Evolutionary conservation across 2,888 invertebrate species (phyloP).

Genomic region (Eilema sororculum): DNA sequence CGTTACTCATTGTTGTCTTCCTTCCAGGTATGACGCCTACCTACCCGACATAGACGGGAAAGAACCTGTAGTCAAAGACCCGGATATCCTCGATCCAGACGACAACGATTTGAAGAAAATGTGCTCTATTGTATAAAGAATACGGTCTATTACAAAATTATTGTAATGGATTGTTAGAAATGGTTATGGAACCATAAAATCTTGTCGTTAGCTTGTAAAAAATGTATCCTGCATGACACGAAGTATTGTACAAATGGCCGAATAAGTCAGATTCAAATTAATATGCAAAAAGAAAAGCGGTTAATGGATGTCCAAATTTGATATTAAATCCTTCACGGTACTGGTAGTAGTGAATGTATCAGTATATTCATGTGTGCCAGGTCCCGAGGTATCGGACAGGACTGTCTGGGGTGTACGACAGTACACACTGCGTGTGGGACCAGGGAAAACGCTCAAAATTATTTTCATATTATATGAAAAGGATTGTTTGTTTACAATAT

Average conservation of each 20-base stretch:
- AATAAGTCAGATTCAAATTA: background rate
- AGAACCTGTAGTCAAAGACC: constrained; percentile 42
- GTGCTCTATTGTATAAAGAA: constrained; percentile 80
- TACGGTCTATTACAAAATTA: constrained; percentile 7
- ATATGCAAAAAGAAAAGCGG: background rate
- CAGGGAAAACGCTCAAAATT: constrained; percentile 45
- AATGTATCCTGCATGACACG: background rate
- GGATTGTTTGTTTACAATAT: constrained; percentile 1
- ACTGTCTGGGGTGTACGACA: constrained; percentile 1
- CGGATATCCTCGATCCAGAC: constrained; percentile 49
- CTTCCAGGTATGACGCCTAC: constrained; percentile 45
- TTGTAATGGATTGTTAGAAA: background rate
- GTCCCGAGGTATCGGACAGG: background rate
- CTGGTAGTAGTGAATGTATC: background rate
- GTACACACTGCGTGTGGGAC: constrained; percentile 31
- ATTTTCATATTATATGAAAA: constrained; percentile 14
- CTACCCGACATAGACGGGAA: constrained; percentile 57
- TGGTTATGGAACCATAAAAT: background rate
- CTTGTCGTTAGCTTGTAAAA: background rate
- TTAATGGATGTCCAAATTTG: background rate
- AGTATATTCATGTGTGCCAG: background rate
- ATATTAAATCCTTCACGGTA: background rate
- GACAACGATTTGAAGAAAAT: constrained; percentile 83
- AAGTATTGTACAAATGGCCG: background rate
- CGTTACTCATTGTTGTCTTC: background rate